Evolutionary conservation across 2,888 invertebrate genomes (phyloP).

Genomic region (Sialis fuliginosa): DNA sequence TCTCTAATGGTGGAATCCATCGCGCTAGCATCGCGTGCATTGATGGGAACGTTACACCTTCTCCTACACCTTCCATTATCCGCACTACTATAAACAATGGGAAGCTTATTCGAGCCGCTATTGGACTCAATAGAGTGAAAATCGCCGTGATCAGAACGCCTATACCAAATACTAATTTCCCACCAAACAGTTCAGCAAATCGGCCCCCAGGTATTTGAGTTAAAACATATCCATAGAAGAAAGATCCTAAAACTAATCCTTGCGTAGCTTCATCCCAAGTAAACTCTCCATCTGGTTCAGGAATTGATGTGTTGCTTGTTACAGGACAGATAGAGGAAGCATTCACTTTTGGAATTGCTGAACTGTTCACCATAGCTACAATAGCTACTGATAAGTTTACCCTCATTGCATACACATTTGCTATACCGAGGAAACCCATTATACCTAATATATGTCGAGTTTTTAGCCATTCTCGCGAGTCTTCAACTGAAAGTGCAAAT

Average conservation of each 20-base stretch:
- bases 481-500: constrained; percentile 26
- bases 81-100: constrained; percentile 56
- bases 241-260: constrained; percentile 63
- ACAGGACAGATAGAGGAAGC: constrained; percentile 18
- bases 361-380: constrained; percentile 81
- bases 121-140: constrained; percentile 66
- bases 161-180: constrained; percentile 70
- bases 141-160: constrained; percentile 67
- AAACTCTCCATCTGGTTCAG: constrained; percentile 51
- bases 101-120: constrained; percentile 51
- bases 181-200: constrained; percentile 72
- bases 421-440: constrained; percentile 75
- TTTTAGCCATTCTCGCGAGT: constrained; percentile 50
- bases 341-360: constrained; percentile 34
- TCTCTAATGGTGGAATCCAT: constrained; percentile 86
- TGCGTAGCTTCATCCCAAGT: constrained; percentile 64
- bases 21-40: constrained; percentile 85
- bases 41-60: constrained; percentile 84
- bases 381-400: constrained; percentile 87
- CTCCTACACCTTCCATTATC: constrained; percentile 67
- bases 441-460: constrained; percentile 62
- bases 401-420: constrained; percentile 77
- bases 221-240: constrained; percentile 68
- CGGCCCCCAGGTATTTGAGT: constrained; percentile 70
- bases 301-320: background rate